Evolutionary conservation across 2,113 vertebrate species (phyloP), one percentile per base, ranked within the genome.

Genomic region (Craseonycteris thonglongyai): DNA sequence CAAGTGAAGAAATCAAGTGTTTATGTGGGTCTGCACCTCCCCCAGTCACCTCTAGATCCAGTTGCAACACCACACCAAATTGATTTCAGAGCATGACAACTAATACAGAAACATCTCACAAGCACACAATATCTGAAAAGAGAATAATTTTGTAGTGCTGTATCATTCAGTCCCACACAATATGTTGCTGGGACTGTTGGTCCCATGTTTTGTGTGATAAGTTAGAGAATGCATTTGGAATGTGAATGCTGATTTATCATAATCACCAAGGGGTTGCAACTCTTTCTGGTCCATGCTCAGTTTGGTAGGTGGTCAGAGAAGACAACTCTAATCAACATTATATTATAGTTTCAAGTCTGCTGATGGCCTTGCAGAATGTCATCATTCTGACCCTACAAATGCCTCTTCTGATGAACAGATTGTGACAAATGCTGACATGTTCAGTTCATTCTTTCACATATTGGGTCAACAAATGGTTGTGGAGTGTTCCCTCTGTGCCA

Each of bases 1-100:
- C n/a, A n/a, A n/a, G n/a, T n/a, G n/a, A 82, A 88, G 59, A 72
- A 88, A 91, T n/a, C 47, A 28, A 51, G 21, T 95, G 81, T 68
- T 95, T 71, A 11, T 59, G n/a, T 82, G 83, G 18, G 30, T 51
- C 80, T 71, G 8, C 21, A 22, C 83, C 1, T 38, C 28, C 33
- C 19, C 26, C 14, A 42, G 28, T 61, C 54, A 72, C 38, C 35
- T 74, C 51, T 47, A 80, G 63, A 45, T 84, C 5, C 26, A 71
- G 26, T 47, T 51, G n/a, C 88, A 88, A 47, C 22, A 42, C n/a
- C n/a, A 35, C 8, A 92, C 35, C 61, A 61, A 19, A 87, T 49
- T 88, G 51, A 28, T 85, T 90, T 76, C 71, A 71, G 71, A 80
- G n/a, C 14, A 61, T 40, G 69, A 59, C 21, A 38, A 22, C 47